Conservation (phyloP, 1,140 invertebrate genomes). For the Ganaspis sp. region DNA sequence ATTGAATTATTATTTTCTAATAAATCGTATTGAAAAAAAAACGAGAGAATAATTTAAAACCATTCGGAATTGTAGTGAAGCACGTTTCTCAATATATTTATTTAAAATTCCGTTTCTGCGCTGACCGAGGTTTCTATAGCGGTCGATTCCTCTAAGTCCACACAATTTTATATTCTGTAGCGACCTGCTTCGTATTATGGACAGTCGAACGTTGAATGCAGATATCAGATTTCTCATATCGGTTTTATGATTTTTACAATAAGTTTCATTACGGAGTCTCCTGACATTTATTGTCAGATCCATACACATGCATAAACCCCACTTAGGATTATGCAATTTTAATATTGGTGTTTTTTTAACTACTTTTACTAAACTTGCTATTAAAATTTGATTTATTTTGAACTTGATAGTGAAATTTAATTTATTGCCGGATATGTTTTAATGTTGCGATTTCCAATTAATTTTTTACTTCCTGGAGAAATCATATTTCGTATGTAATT, state of each 20-base stretch:
- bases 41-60: background rate
- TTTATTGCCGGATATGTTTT: too few species aligned
- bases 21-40: background rate
- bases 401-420: too few species aligned
- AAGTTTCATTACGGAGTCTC: constrained; percentile 53
- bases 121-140: background rate
- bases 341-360: too few species aligned
- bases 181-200: constrained; percentile 46
- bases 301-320: background rate
- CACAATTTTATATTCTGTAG: constrained; percentile 36
- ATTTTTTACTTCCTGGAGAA: too few species aligned
- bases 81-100: constrained; percentile 44
- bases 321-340: too few species aligned
- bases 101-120: constrained; percentile 32
- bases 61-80: constrained; percentile 19
- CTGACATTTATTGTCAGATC: background rate
- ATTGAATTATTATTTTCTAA: background rate
- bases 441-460: too few species aligned
- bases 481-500: too few species aligned
- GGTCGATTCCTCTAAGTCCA: background rate
- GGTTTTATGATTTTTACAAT: constrained; percentile 61
- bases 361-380: too few species aligned
- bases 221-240: constrained; percentile 55
- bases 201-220: constrained; percentile 46
- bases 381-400: too few species aligned